A percentile compares a stretch with the other conserved stretches of the same genome.
Evolutionary conservation across 1,140 invertebrate species (phyloP).

Genomic region (Pseudobourletiella spinata): DNA sequence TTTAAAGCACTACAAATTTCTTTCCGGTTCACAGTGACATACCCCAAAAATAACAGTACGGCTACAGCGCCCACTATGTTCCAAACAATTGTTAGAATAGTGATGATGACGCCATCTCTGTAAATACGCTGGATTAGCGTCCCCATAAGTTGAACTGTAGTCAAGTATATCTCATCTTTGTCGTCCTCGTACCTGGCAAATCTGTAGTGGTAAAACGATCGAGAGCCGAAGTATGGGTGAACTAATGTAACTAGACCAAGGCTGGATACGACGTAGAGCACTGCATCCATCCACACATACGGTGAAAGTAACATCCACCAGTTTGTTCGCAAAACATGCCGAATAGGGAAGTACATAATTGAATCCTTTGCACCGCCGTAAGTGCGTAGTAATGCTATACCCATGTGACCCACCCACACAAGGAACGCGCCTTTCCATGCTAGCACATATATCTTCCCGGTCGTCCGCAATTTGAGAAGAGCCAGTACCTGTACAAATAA

Average conservation of each 20-base stretch:
- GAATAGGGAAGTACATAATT: background rate
- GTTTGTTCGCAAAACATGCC: background rate
- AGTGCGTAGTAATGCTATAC: background rate
- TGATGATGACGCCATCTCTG: constrained; percentile 13
- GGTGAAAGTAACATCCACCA: background rate
- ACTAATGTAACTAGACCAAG: background rate
- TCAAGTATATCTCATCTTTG: no score
- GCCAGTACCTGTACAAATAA: background rate
- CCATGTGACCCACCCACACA: background rate
- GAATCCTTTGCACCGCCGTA: background rate
- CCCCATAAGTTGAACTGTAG: background rate
- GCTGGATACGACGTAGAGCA: background rate
- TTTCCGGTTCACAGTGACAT: constrained; percentile 7
- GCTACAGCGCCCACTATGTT: constrained; percentile 1
- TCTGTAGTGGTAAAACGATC: background rate
- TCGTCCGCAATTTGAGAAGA: background rate
- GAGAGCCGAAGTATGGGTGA: background rate
- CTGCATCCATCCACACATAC: background rate
- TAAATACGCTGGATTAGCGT: background rate
- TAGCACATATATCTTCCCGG: background rate
- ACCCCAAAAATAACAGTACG: constrained; percentile 11
- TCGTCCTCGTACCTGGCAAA: background rate
- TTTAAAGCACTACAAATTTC: background rate
- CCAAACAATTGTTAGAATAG: constrained; percentile 3
- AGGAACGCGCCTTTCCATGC: background rate